Evolutionary conservation across 2,888 invertebrate species (phyloP).

Genomic region (Macropis europaea): DNA sequence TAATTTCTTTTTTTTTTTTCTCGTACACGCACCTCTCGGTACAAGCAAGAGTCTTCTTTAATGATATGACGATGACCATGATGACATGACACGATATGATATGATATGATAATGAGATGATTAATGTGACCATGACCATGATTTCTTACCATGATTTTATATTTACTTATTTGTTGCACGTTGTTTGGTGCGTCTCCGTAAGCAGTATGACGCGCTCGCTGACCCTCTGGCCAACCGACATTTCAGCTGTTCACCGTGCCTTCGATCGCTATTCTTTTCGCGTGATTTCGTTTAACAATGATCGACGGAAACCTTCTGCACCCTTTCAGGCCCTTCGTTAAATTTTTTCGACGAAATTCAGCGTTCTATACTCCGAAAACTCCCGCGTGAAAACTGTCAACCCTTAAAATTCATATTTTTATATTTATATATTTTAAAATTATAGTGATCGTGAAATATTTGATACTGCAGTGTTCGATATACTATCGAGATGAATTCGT

Average conservation of each 20-base stretch:
- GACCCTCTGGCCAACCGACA: constrained; percentile 63
- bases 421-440: no score
- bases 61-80: constrained; percentile 70
- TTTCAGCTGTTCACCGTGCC: constrained; percentile 44
- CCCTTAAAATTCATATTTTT: no score
- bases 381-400: no score
- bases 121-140: constrained; percentile 76
- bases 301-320: background rate
- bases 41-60: constrained; percentile 63
- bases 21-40: constrained; percentile 62
- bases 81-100: constrained; percentile 72
- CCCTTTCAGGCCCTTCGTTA: background rate
- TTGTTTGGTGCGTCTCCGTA: constrained; percentile 79
- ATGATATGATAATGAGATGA: constrained; percentile 75
- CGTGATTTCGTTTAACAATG: background rate
- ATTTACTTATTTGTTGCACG: constrained; percentile 78
- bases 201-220: constrained; percentile 75
- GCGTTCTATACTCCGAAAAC: no score
- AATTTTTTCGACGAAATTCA: no score
- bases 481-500: no score
- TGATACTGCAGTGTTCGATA: no score
- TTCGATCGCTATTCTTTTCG: background rate
- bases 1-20: constrained; percentile 34
- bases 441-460: no score
- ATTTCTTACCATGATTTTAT: constrained; percentile 76